These are phyloP conservation scores for Drosophila neutralis DNA, from an alignment of 2,888 invertebrate species.

Conservation along the genomic window DNA sequence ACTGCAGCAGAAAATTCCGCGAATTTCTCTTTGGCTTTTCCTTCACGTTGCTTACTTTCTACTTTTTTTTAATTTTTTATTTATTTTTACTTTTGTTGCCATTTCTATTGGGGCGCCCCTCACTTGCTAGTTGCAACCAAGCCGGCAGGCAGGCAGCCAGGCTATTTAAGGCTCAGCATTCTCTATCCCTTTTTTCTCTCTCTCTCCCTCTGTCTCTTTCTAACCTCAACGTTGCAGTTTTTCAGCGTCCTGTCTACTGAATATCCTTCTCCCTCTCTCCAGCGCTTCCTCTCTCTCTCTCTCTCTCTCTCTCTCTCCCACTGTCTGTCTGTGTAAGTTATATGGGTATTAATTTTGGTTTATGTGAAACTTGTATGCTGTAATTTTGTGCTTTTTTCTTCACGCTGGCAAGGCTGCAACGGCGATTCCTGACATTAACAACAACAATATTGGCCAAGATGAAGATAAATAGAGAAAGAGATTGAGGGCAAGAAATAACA, in stretches of 20 bases:
- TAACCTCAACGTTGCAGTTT: conserved; percentile 36
- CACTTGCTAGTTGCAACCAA: conserved; percentile 12
- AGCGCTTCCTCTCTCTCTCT: neutral
- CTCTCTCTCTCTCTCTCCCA: neutral
- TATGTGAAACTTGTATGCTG: conserved; percentile 73
- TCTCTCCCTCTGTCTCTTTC: conserved; percentile 5
- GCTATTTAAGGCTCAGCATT: conserved; percentile 50
- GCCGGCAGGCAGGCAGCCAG: conserved; percentile 26
- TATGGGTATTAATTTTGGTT: conserved; percentile 78
- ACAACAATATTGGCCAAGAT: conserved; percentile 14
- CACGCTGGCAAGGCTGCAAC: conserved; percentile 43
- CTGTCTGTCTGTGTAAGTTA: conserved; percentile 57
- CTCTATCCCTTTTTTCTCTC: neutral
- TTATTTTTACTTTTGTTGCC: conserved; percentile 38
- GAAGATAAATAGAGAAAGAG: neutral
- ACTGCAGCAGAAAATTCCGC: conserved; percentile 77
- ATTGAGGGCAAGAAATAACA: neutral
- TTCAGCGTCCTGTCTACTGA: conserved; percentile 25
- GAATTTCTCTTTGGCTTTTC: conserved; percentile 67
- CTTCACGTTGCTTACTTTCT: conserved; percentile 12
- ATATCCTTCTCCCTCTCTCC: conserved; percentile 1
- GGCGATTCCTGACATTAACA: conserved; percentile 42
- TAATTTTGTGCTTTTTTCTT: conserved; percentile 60
- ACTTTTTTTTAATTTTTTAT: neutral
- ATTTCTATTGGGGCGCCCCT: conserved; percentile 46